Percentiles rank a stretch among this genome's conserved stretches.
Conservation (phyloP, 2,888 invertebrate genomes). For the Heliconius ismenius region DNA sequence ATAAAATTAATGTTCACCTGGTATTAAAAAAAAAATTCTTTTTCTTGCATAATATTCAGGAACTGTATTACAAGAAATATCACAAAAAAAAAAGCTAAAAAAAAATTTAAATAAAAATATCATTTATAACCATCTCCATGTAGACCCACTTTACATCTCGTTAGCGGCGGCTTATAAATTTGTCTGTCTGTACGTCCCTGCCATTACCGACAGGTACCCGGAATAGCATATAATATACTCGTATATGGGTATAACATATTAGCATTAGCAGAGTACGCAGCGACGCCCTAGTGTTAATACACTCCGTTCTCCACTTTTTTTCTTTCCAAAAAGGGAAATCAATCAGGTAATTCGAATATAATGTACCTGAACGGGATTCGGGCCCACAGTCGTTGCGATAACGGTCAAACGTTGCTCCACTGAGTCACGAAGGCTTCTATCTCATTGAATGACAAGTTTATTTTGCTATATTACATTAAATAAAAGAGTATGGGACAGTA, state of each 20-base stretch:
- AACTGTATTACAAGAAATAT: not conserved
- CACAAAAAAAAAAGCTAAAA: not conserved
- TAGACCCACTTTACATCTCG: conserved; percentile 56
- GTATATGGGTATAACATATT: not conserved
- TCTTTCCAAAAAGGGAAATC: no score
- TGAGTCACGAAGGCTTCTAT: no score
- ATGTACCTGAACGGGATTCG: not conserved
- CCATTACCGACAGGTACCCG: conserved; percentile 37
- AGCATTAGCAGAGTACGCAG: not conserved
- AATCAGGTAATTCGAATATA: not conserved
- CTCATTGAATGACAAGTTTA: no score
- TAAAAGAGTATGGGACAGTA: no score
- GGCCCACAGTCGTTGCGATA: no score
- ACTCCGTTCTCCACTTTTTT: conserved; percentile 5
- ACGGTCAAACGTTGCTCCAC: no score
- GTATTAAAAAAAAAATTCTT: no score
- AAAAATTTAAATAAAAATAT: conserved; percentile 21
- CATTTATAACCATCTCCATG: conserved; percentile 44
- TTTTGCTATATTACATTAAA: no score
- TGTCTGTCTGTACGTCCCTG: conserved; percentile 62
- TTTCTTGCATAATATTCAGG: not conserved
- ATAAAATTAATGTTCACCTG: no score
- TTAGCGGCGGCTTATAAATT: conserved; percentile 73
- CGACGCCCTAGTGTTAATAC: not conserved
- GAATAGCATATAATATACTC: conserved; percentile 11